Conservation (phyloP, 2,113 vertebrate genomes). For the Brachionichthys hirsutus region DNA sequence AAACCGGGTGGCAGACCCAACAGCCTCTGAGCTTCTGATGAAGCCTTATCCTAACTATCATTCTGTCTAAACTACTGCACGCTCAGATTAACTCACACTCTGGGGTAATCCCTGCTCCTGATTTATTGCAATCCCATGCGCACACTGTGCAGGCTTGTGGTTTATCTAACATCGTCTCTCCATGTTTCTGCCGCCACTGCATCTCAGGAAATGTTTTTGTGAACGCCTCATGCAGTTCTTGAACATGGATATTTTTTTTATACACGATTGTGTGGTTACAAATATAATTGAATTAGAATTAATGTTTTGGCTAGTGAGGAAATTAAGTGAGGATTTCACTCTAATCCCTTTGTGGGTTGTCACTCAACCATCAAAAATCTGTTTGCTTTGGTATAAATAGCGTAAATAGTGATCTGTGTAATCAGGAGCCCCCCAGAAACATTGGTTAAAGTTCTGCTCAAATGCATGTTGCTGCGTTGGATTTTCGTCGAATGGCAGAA, state of each 20-base stretch:
- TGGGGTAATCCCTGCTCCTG: conserved; percentile 60
- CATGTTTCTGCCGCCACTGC: background rate
- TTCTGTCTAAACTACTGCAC: conserved; percentile 36
- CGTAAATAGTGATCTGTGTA: no score
- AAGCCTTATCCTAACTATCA: conserved; percentile 45
- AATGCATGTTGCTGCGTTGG: no score
- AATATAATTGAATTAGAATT: background rate
- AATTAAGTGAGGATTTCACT: no score
- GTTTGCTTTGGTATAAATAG: no score
- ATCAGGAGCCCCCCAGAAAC: no score
- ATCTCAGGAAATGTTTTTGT: background rate
- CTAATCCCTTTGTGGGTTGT: no score
- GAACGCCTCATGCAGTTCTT: background rate
- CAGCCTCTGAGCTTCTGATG: conserved; percentile 9
- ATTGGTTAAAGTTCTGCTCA: no score
- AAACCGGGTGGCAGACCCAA: conserved; percentile 20
- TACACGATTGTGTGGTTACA: background rate
- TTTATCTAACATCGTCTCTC: conserved; percentile 22
- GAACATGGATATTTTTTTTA: conserved; percentile 2
- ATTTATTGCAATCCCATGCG: conserved; percentile 48
- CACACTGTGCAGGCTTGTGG: conserved; percentile 28
- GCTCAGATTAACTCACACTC: conserved; percentile 60
- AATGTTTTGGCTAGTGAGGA: background rate
- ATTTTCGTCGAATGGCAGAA: no score
- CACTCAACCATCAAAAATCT: no score